Conservation (phyloP, 2,888 invertebrate genomes). For the Syritta pipiens region DNA sequence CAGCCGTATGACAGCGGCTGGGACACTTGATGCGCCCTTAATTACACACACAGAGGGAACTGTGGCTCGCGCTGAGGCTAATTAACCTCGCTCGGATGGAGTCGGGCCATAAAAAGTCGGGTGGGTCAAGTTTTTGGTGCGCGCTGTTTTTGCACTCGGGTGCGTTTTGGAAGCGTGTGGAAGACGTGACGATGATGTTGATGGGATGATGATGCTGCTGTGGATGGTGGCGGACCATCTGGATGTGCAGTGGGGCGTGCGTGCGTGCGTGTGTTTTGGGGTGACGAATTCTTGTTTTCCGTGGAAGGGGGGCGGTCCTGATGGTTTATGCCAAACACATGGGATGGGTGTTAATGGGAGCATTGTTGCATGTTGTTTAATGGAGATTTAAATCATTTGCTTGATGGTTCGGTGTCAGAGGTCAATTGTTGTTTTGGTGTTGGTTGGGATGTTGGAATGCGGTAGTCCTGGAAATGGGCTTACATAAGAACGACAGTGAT, state of each 20-base stretch:
- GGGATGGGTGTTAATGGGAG: conserved; percentile 55
- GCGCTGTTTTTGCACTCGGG: conserved; percentile 63
- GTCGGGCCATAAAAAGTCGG: conserved; percentile 62
- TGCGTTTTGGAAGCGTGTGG: conserved; percentile 40
- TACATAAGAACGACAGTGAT: too few species aligned
- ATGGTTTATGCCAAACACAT: conserved; percentile 55
- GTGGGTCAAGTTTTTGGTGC: conserved; percentile 67
- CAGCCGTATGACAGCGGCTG: conserved; percentile 63
- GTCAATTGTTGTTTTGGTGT: conserved; percentile 67
- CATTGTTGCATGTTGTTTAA: conserved; percentile 67
- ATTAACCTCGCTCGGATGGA: conserved; percentile 63
- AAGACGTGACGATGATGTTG: conserved; percentile 11
- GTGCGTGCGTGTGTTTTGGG: conserved; percentile 26
- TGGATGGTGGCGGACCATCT: conserved; percentile 49
- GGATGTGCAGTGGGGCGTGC: conserved; percentile 33
- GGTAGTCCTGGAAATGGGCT: conserved; percentile 44
- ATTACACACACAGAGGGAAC: conserved; percentile 38
- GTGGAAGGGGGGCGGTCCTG: neutral
- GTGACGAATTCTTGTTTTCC: conserved; percentile 48
- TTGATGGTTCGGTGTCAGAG: conserved; percentile 59
- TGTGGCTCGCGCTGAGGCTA: conserved; percentile 68
- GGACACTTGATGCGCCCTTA: conserved; percentile 69
- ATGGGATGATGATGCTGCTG: neutral
- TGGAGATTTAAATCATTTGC: conserved; percentile 69
- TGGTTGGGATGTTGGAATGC: conserved; percentile 57